These are phyloP conservation scores for Chloroceryle aenea DNA, from an alignment of 2,113 vertebrate genomes.

Conservation along the genomic window DNA sequence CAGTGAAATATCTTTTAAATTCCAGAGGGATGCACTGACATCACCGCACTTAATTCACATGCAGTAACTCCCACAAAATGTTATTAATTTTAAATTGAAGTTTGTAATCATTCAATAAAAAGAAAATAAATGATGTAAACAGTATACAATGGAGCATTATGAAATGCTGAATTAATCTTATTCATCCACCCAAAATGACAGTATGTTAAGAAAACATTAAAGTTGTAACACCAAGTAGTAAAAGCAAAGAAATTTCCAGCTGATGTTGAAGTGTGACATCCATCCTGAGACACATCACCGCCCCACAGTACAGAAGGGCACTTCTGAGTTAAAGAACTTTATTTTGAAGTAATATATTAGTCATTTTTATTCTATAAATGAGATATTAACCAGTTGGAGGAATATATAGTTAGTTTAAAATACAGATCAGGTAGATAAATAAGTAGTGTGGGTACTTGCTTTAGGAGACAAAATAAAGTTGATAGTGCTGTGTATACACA, in stretches of 20 bases:
- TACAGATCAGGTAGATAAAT: neutral
- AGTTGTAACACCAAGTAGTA: slow-evolving; percentile 55
- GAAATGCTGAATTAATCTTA: slow-evolving; percentile 55
- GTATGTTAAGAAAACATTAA: slow-evolving; percentile 49
- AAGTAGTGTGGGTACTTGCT: neutral
- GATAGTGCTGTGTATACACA: neutral
- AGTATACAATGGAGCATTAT: slow-evolving; percentile 56
- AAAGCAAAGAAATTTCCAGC: slow-evolving; percentile 45
- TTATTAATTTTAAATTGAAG: slow-evolving; percentile 71
- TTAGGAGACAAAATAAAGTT: neutral
- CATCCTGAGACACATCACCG: neutral
- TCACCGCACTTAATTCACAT: slow-evolving; percentile 74
- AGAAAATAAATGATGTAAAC: slow-evolving; percentile 76
- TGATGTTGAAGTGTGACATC: slow-evolving; percentile 21
- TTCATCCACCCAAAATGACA: slow-evolving; percentile 9
- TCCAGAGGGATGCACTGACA: slow-evolving; percentile 76
- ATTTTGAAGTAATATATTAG: neutral
- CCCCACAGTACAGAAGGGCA: neutral
- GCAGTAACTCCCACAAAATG: slow-evolving; percentile 67
- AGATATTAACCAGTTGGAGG: neutral
- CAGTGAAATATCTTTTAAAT: slow-evolving; percentile 79
- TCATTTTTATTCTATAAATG: slow-evolving; percentile 8
- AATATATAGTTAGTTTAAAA: neutral
- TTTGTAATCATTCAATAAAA: slow-evolving; percentile 71
- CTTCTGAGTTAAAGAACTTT: neutral